Conservation (phyloP, 2,888 invertebrate species). For the Melangyna quadrimaculata region DNA sequence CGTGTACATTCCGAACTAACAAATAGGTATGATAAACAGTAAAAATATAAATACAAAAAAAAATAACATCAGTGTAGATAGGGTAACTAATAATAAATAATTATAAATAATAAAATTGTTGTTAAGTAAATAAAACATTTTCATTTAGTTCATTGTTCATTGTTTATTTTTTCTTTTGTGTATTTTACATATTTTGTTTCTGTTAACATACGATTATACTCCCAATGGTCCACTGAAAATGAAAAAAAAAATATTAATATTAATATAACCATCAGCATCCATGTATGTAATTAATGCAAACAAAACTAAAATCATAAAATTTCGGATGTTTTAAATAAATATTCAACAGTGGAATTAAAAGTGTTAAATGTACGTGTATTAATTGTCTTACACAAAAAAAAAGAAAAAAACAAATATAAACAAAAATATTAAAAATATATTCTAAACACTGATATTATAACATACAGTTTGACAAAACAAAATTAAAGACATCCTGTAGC, state of each 20-base stretch:
- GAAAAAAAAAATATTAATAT: neutral
- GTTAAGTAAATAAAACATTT: conserved; percentile 32
- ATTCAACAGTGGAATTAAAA: conserved; percentile 7
- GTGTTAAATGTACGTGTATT: neutral
- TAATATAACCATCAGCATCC: neutral
- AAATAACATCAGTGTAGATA: conserved; percentile 60
- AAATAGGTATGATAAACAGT: conserved; percentile 5
- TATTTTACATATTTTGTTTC: neutral
- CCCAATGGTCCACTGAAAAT: conserved; percentile 6
- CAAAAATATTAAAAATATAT: neutral
- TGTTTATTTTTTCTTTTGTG: neutral
- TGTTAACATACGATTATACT: neutral
- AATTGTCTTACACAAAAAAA: neutral
- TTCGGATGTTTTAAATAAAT: neutral
- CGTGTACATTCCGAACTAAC: conserved; percentile 22
- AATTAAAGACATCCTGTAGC: neutral
- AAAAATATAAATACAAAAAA: conserved; percentile 30
- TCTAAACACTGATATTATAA: conserved; percentile 6
- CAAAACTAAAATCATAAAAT: neutral
- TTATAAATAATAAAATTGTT: conserved; percentile 30
- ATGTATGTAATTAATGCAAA: conserved; percentile 2
- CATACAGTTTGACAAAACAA: neutral
- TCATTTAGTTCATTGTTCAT: neutral
- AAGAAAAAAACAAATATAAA: neutral
- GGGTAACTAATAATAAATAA: conserved; percentile 63